phyloP scores from a whole-genome alignment of 2,113 vertebrate genomes.

The Empidonax alnorum region DNA sequence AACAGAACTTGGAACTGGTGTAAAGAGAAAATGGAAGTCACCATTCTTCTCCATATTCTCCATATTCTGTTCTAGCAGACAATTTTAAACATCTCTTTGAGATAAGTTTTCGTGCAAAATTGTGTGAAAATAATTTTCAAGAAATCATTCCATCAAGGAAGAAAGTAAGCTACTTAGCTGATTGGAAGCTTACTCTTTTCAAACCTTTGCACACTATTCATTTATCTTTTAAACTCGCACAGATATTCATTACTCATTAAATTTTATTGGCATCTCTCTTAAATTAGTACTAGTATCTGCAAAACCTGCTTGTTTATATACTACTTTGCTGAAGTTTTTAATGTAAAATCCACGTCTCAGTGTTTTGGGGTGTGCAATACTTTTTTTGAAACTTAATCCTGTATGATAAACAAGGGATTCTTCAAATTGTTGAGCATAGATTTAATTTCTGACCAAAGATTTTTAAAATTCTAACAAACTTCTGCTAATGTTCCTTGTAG shows the following conservation, averaged over 20 bases:
- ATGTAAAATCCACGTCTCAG: background rate
- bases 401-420: background rate
- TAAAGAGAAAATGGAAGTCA: background rate
- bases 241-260: background rate
- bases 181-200: background rate
- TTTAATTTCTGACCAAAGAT: background rate
- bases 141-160: background rate
- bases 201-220: background rate
- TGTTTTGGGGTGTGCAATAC: background rate
- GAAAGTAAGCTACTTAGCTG: background rate
- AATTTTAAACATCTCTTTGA: background rate
- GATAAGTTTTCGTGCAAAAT: background rate
- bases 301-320: background rate
- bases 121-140: background rate
- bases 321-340: background rate
- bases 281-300: background rate
- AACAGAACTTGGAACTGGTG: background rate
- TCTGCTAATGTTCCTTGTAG: background rate
- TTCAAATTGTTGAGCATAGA: background rate
- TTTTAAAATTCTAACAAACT: background rate
- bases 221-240: background rate
- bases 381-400: background rate
- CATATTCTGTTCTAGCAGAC: background rate
- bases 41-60: background rate
- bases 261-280: background rate